Evolutionary conservation across 2,797 vertebrate genomes (phyloP), one percentile per base, ranked within the genome.

Genomic region (Rhinophrynus dorsalis): DNA sequence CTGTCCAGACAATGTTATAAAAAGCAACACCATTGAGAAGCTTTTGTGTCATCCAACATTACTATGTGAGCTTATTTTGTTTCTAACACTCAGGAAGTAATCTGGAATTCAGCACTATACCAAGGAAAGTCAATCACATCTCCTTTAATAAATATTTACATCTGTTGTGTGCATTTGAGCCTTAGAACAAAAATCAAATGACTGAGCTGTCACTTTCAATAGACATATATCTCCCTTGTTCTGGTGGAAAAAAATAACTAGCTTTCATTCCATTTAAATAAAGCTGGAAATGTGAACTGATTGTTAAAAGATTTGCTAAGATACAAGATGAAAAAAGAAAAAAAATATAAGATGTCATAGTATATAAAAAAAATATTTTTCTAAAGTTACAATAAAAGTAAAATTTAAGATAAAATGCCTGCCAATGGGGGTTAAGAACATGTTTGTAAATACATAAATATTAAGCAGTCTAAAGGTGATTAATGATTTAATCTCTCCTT

Each of bases 51-150:
- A 47, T 21, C 11, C 44, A 47, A 47, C 20, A 23, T 3, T 47
- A 6, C 20, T 1, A 18, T 47, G 44, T 47, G 44, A 47, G 17
- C 20, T 23, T 1, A 21, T 47, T 47, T 47, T 47, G 18, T 1
- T 47, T 47, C 20, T 37, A 73, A 13, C 8, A 76, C 32, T 0
- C 0, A 52, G 47, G 29, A 30, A 1, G 0, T 38, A 20, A 51
- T 45, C 27, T 52, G 35, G 52, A 33, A 17, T 37, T 67, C 20
- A 61, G 0, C 29, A 26, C 15, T 30, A 24, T 62, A 38, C 26
- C 20, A 26, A 38, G 18, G 3, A 26, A 62, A 74, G 73, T 47
- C 18, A 54, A 56, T 54, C 2, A 47, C 30, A 48, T 61, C 18
- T 20, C 23, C 18, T 50, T 26, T 50, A 26, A 23, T 45, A 42